phyloP scores from a whole-genome alignment of 2,113 vertebrate species.

The Archilochus colubris region DNA sequence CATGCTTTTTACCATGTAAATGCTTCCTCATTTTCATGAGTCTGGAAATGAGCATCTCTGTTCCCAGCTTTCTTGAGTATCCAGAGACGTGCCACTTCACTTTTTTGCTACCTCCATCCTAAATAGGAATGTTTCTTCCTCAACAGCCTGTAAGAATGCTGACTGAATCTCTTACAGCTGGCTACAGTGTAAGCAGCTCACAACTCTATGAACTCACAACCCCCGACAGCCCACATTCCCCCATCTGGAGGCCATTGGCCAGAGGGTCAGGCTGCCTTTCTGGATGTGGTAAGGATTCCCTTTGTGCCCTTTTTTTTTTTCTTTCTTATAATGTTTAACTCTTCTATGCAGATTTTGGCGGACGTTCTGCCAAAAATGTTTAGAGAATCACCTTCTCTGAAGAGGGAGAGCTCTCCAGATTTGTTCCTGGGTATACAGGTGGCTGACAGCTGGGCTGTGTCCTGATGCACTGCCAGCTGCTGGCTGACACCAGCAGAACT shows the following conservation, averaged over 20 bases:
- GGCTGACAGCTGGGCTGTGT: fast-evolving
- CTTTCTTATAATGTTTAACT: background rate
- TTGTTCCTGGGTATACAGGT: background rate
- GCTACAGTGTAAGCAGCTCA: background rate
- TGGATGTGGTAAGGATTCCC: background rate
- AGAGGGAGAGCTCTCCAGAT: background rate
- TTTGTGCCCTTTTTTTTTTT: background rate
- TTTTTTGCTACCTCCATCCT: background rate
- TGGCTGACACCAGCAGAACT: background rate
- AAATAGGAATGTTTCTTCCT: background rate
- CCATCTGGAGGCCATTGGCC: background rate
- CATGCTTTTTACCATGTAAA: fast-evolving
- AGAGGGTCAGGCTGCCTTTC: background rate
- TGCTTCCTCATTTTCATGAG: background rate
- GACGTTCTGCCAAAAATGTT: background rate
- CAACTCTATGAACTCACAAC: background rate
- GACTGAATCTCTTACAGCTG: background rate
- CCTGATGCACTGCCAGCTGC: background rate
- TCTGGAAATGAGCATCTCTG: background rate
- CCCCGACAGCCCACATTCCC: background rate
- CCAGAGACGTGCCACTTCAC: background rate
- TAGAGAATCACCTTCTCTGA: background rate
- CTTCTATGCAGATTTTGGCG: background rate
- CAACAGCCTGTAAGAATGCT: background rate
- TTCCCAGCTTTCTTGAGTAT: background rate